Evolutionary conservation across 2,888 invertebrate species (phyloP), one percentile per base, ranked within the genome.

Genomic region (Papilio demoleus): DNA sequence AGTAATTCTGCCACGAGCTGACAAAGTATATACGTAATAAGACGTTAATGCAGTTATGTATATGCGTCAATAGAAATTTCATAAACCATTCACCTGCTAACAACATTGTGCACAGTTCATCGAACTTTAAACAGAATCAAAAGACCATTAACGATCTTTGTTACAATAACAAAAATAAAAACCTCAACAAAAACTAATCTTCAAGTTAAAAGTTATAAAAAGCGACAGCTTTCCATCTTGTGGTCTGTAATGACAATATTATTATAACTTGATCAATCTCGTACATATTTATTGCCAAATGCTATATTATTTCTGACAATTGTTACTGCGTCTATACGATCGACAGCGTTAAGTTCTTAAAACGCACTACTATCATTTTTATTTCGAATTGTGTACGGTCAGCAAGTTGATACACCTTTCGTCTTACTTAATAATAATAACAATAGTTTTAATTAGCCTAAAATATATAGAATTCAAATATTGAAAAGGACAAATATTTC

Each of bases 201-300:
- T 70, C 68, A 70, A 67, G 68, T 74, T 71, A 70, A 71, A 72
- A 58, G 38, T 60, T 42, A 65, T 69, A 76, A 76, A 79, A 83
- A 83, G 75, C 67, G 56, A 70, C 47, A 72, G 75, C 70, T 75
- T 74, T 68, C 71, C 65, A 72, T 76, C 77, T 76, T 72, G 76
- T 78, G 73, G 73, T 67, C 75, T 71, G 80, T 88, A 87, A 88
- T 87, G 86, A 85, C 83, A 88, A 87, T 87, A 86, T 87, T 87
- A 88, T 87, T 85, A 80, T 83, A 84, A 83, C 75, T 71, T 76
- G 71, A 75, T 70, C 65, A 70, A 62, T 65, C 56, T 62, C 53
- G 53, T 65, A 77, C 74, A 76, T 74, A 79, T 83, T 81, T 81
- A 79, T 76, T 77, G 77, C 80, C 78, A 83, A 86, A 84, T 85